Conservation (phyloP, 2,797 vertebrate species). For the Amblyraja radiata region DNA sequence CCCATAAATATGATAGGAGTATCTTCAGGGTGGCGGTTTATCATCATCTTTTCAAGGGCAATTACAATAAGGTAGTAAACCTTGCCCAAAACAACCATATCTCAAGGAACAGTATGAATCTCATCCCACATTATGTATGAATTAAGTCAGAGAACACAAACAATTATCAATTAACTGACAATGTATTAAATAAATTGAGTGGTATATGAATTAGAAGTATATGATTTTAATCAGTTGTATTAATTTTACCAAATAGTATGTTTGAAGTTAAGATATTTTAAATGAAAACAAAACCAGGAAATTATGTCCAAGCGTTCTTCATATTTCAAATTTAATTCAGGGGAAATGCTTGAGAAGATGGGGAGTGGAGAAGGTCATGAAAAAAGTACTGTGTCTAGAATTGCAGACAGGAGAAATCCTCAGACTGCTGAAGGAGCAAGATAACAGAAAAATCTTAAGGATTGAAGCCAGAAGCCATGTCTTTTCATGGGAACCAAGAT, state of each 20-base stretch:
- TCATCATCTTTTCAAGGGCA: too few relatives aligned
- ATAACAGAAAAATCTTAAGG: conserved; percentile 19
- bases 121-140: background rate
- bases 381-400: conserved; percentile 23
- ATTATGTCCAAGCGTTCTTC: background rate
- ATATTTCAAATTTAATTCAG: background rate
- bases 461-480: conserved; percentile 23
- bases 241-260: background rate
- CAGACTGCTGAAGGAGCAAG: background rate
- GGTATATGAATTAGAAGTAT: background rate
- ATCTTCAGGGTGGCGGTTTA: too few relatives aligned
- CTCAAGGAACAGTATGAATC: background rate
- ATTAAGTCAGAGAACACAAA: background rate
- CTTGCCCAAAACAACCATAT: too few relatives aligned
- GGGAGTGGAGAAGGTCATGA: background rate
- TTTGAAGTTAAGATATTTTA: background rate
- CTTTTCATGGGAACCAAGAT: conserved; percentile 24
- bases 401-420: background rate
- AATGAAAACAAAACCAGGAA: background rate
- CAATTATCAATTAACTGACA: background rate
- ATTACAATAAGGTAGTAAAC: too few relatives aligned
- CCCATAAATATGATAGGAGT: too few relatives aligned
- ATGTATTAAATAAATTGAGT: background rate
- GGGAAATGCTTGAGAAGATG: conserved; percentile 4
- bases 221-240: background rate